Percentiles rank a stretch among this genome's conserved stretches.
These are phyloP conservation scores for Rhimphoctona megacephalus DNA, from an alignment of 2,888 invertebrate genomes.

Conservation along the genomic window DNA sequence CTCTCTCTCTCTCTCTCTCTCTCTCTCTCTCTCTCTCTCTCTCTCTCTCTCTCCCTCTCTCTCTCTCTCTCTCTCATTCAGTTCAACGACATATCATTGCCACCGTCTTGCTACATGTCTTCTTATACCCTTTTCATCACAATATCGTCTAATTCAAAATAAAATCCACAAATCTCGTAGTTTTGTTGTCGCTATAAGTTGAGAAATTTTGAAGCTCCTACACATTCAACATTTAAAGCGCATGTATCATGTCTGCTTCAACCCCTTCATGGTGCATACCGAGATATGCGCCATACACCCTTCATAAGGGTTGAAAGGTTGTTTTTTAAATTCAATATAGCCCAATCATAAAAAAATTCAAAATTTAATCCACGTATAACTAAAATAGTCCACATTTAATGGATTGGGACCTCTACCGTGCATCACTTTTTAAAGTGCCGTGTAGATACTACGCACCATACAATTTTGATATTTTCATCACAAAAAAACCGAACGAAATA, in stretches of 20 bases:
- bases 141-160: conserved; percentile 43
- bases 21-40: conserved; percentile 2
- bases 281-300: no score
- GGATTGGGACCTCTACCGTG: no score
- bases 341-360: neutral
- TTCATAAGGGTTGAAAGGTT: neutral
- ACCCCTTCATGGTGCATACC: neutral
- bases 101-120: conserved; percentile 40
- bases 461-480: no score
- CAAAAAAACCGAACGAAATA: no score
- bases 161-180: conserved; percentile 49
- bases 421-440: no score
- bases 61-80: conserved; percentile 25
- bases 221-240: no score
- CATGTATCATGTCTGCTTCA: neutral
- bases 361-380: neutral
- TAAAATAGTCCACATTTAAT: no score
- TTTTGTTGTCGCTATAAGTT: conserved; percentile 40
- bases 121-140: conserved; percentile 26
- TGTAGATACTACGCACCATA: no score
- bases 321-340: neutral
- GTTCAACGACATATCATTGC: conserved; percentile 60
- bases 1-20: conserved; percentile 4
- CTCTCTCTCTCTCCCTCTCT: conserved; percentile 3
- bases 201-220: conserved; percentile 10